A percentile compares a stretch with the other conserved stretches of the same genome.
Evolutionary conservation across 2,888 invertebrate genomes (phyloP).

Genomic region (Teinopalpus imperialis): DNA sequence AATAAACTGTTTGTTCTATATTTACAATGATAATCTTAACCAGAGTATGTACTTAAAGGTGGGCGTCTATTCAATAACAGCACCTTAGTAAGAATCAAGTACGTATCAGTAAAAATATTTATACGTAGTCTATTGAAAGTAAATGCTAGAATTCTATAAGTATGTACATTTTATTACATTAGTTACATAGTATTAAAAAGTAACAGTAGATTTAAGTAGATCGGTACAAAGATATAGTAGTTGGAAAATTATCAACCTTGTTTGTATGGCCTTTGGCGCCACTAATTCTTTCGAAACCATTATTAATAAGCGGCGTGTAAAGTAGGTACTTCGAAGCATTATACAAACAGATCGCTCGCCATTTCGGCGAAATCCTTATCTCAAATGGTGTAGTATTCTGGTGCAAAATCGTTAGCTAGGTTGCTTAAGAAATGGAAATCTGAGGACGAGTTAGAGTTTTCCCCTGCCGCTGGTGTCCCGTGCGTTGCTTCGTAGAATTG

Average conservation of each 20-base stretch:
- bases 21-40: conserved; percentile 21
- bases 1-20: conserved; percentile 12
- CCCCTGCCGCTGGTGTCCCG: conserved; percentile 81
- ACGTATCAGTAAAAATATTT: conserved; percentile 49
- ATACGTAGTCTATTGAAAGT: conserved; percentile 38
- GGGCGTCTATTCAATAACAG: conserved; percentile 41
- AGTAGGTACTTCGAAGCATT: conserved; percentile 37
- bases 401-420: conserved; percentile 95
- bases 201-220: conserved; percentile 47
- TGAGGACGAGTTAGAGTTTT: conserved; percentile 95
- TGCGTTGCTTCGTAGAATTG: conserved; percentile 85
- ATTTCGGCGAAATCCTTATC: conserved; percentile 80
- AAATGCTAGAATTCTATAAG: conserved; percentile 38
- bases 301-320: conserved; percentile 26
- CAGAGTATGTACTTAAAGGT: conserved; percentile 9
- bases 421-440: conserved; percentile 97
- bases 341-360: conserved; percentile 78
- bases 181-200: conserved; percentile 45
- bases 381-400: conserved; percentile 91
- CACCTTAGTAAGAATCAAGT: conserved; percentile 37
- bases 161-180: conserved; percentile 74
- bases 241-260: conserved; percentile 43
- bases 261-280: conserved; percentile 57
- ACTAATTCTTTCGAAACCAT: conserved; percentile 45
- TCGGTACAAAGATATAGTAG: conserved; percentile 45